These are phyloP conservation scores for Ophthalmolycus amberensis DNA, from an alignment of 2,113 vertebrate genomes.

Conservation along the genomic window DNA sequence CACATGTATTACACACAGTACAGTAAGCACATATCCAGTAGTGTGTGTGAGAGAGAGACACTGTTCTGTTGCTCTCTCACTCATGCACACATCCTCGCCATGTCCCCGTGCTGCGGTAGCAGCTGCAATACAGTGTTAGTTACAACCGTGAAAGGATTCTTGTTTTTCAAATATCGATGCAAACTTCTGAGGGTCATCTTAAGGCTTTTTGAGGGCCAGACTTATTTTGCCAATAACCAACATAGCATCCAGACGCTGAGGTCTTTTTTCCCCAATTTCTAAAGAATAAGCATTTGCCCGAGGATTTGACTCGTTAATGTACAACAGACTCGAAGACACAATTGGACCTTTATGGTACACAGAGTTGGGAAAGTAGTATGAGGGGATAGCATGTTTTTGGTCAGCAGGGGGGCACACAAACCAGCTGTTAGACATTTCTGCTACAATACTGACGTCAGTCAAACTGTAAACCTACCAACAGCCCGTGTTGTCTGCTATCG, in stretches of 20 bases:
- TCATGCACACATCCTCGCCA: not conserved
- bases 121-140: constrained; percentile 54
- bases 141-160: constrained; percentile 67
- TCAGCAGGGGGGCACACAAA: not conserved
- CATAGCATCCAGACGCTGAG: not conserved
- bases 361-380: not conserved
- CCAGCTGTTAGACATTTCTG: not conserved
- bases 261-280: not conserved
- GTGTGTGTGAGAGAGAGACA: not conserved
- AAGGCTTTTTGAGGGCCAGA: not conserved
- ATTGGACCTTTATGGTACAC: not conserved
- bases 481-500: not conserved
- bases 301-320: not conserved
- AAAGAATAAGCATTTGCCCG: not conserved
- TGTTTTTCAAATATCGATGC: constrained; percentile 12
- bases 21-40: constrained; percentile 7
- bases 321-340: not conserved
- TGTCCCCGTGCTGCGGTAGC: constrained; percentile 21
- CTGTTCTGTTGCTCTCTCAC: not conserved
- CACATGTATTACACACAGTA: constrained; percentile 1
- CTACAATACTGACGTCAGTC: constrained; percentile 6
- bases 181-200: not conserved
- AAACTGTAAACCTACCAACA: constrained; percentile 11
- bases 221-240: not conserved
- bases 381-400: not conserved